A percentile compares a stretch with the other conserved stretches of the same genome.
These are phyloP conservation scores for Irena cyanogastra DNA, from an alignment of 2,113 vertebrate genomes.

Conservation along the genomic window DNA sequence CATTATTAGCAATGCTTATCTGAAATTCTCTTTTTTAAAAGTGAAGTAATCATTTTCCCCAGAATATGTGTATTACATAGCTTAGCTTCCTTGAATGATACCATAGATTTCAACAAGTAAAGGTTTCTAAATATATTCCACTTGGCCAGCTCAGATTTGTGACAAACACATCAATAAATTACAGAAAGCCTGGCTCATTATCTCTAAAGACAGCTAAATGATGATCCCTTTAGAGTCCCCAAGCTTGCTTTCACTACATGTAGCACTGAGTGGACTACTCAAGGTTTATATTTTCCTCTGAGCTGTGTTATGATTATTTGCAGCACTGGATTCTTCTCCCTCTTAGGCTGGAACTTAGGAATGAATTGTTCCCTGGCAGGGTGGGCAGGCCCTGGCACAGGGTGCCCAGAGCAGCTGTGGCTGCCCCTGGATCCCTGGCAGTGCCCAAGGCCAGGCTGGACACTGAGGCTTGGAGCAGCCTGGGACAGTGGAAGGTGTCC, in stretches of 20 bases:
- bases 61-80: neutral
- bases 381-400: neutral
- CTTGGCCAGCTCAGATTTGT: neutral
- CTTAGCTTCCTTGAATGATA: neutral
- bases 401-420: neutral
- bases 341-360: neutral
- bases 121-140: neutral
- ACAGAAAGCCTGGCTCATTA: neutral
- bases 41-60: neutral
- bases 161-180: neutral
- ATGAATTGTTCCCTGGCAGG: rapidly evolving
- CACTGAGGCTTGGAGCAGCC: neutral
- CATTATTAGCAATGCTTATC: neutral
- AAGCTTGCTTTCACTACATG: neutral
- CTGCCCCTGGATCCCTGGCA: neutral
- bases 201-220: neutral
- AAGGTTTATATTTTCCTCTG: neutral
- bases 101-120: neutral
- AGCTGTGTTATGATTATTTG: neutral
- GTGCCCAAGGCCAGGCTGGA: neutral
- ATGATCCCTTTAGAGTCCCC: neutral
- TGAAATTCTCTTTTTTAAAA: neutral
- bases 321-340: neutral
- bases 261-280: neutral
- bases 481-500: neutral